Conservation (phyloP, 2,888 invertebrate species). For the Trissolcus japonicus region DNA sequence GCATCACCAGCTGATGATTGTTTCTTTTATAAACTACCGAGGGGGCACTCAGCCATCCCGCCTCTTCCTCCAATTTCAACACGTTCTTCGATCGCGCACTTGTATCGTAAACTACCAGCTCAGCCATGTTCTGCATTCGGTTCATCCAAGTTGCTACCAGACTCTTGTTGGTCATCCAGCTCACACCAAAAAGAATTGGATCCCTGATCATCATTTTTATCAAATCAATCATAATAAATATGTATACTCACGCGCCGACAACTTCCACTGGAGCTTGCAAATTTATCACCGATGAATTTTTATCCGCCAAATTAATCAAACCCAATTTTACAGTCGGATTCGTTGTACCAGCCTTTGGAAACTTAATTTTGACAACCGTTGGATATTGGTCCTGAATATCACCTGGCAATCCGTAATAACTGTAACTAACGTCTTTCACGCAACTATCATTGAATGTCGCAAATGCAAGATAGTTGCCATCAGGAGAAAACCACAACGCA, state of each 20-base stretch:
- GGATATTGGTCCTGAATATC: constrained; percentile 82
- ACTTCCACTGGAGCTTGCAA: constrained; percentile 64
- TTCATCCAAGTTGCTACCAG: constrained; percentile 89
- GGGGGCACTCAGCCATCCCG: constrained; percentile 83
- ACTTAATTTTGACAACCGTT: constrained; percentile 81
- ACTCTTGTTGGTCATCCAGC: constrained; percentile 84
- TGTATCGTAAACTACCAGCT: constrained; percentile 80
- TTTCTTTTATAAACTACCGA: constrained; percentile 78
- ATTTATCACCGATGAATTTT: constrained; percentile 61
- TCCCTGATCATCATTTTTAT: constrained; percentile 72
- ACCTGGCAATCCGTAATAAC: constrained; percentile 82
- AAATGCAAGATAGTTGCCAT: constrained; percentile 83
- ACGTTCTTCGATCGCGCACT: constrained; percentile 65
- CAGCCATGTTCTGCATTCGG: constrained; percentile 86
- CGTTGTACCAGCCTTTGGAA: constrained; percentile 83
- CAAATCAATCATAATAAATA: background rate
- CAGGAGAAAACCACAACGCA: constrained; percentile 88
- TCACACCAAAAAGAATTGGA: constrained; percentile 83
- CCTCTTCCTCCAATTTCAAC: constrained; percentile 78
- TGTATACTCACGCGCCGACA: constrained; percentile 62
- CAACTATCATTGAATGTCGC: constrained; percentile 84
- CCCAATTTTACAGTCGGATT: constrained; percentile 79
- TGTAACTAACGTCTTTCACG: constrained; percentile 82
- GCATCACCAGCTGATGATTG: constrained; percentile 76
- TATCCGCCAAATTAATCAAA: constrained; percentile 79